Evolutionary conservation across 1,140 invertebrate species (phyloP).

Genomic region (Pararge aegeria): DNA sequence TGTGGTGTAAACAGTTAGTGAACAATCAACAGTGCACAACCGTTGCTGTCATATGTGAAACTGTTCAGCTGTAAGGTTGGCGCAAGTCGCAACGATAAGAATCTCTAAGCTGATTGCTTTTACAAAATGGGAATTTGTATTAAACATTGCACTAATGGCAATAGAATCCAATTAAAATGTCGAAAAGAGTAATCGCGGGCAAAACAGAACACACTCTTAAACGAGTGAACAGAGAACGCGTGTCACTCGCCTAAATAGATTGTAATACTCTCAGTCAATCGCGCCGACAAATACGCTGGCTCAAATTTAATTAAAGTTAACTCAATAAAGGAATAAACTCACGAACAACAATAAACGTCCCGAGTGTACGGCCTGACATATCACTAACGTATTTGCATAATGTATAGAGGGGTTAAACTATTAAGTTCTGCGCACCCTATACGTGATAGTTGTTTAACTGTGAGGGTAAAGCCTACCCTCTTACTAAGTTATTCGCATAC

Average conservation of each 20-base stretch:
- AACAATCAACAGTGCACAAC: too few species aligned
- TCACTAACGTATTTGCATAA: conserved; percentile 77
- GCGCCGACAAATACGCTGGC: conserved; percentile 63
- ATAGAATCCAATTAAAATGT: conserved; percentile 9
- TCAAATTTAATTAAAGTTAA: conserved; percentile 78
- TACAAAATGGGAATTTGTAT: too few species aligned
- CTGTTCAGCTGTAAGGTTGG: too few species aligned
- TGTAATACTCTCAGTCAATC: conserved; percentile 52
- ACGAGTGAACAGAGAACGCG: neutral
- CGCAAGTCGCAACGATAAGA: too few species aligned
- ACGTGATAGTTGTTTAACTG: conserved; percentile 73
- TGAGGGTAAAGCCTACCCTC: conserved; percentile 50
- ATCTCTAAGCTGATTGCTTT: too few species aligned
- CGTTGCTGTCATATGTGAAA: too few species aligned
- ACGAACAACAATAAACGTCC: conserved; percentile 73
- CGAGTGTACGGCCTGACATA: conserved; percentile 72
- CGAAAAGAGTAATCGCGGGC: neutral
- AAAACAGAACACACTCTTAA: neutral
- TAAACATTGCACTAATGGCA: too few species aligned
- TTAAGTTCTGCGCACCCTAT: conserved; percentile 66
- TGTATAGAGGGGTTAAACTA: conserved; percentile 73
- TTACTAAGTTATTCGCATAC: conserved; percentile 66
- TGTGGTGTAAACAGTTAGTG: too few species aligned
- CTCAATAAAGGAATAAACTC: conserved; percentile 75
- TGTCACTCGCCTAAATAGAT: conserved; percentile 1